Evolutionary conservation across 2,888 invertebrate species (phyloP).

Genomic region (Philhelius pedissequus): DNA sequence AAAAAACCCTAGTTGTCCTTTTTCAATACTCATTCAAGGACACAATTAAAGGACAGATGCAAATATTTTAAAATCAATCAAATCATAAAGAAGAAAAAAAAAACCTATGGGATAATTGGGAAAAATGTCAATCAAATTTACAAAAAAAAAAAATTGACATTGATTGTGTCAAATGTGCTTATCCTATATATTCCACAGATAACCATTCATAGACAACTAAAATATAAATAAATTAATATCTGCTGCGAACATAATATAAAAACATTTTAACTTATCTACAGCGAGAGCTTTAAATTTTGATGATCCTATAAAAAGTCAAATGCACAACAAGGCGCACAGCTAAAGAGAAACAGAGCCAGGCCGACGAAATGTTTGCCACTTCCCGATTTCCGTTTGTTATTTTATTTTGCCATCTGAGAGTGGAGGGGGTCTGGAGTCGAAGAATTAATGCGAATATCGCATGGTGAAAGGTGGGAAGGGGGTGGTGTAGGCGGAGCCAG

Average conservation of each 20-base stretch:
- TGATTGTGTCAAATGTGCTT: neutral
- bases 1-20: too few species aligned
- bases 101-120: too few species aligned
- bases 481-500: neutral
- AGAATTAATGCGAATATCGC: neutral
- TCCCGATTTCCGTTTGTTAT: neutral
- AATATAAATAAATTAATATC: neutral
- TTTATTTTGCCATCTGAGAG: neutral
- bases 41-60: too few species aligned
- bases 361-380: neutral
- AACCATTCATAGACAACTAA: neutral
- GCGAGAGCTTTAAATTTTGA: slow-evolving; percentile 6
- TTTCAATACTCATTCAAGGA: too few species aligned
- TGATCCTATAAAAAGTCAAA: neutral
- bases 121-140: too few species aligned
- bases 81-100: too few species aligned
- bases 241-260: neutral
- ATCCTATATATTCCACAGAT: neutral
- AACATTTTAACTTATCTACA: slow-evolving; percentile 9
- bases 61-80: too few species aligned
- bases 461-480: neutral
- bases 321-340: neutral
- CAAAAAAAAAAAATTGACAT: neutral
- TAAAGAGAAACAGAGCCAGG: neutral
- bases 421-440: neutral